phyloP scores from a whole-genome alignment of 2,888 invertebrate genomes.

The Nemapogon koenigi region DNA sequence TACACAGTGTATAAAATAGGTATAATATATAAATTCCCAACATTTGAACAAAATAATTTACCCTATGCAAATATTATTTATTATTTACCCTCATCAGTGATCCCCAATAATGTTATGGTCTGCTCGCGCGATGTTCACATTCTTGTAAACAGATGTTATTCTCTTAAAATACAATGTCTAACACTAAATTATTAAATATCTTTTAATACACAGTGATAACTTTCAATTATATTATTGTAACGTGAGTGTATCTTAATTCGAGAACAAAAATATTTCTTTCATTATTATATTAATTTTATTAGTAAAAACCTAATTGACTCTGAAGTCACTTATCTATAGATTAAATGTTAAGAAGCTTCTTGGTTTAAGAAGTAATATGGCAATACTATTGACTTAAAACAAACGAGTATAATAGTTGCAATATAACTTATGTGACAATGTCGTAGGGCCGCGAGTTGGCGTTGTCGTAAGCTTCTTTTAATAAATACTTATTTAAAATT shows the following conservation, averaged over 20 bases:
- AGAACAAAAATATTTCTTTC: slow-evolving; percentile 52
- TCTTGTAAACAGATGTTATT: slow-evolving; percentile 36
- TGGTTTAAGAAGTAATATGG: neutral
- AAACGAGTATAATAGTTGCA: slow-evolving; percentile 24
- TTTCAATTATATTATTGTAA: slow-evolving; percentile 50
- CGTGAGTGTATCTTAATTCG: slow-evolving; percentile 41
- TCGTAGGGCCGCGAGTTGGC: slow-evolving; percentile 24
- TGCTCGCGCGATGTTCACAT: slow-evolving; percentile 23
- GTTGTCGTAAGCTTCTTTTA: slow-evolving; percentile 20
- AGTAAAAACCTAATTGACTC: slow-evolving; percentile 51
- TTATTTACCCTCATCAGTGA: slow-evolving; percentile 49
- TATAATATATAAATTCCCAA: slow-evolving; percentile 53
- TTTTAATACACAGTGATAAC: slow-evolving; percentile 57
- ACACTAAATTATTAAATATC: slow-evolving; percentile 22
- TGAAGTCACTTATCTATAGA: slow-evolving; percentile 30
- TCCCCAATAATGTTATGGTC: slow-evolving; percentile 44
- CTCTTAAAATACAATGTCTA: slow-evolving; percentile 22
- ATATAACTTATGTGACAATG: too few species aligned
- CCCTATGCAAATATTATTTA: slow-evolving; percentile 31
- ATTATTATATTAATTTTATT: slow-evolving; percentile 41
- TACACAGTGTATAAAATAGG: slow-evolving; percentile 54
- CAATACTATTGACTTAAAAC: too few species aligned
- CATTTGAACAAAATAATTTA: slow-evolving; percentile 54
- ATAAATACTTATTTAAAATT: slow-evolving; percentile 43
- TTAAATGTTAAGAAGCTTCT: slow-evolving; percentile 43